Base-by-base conservation (phyloP, 1,140 invertebrate species). In the Dreissena rostriformis region DNA sequence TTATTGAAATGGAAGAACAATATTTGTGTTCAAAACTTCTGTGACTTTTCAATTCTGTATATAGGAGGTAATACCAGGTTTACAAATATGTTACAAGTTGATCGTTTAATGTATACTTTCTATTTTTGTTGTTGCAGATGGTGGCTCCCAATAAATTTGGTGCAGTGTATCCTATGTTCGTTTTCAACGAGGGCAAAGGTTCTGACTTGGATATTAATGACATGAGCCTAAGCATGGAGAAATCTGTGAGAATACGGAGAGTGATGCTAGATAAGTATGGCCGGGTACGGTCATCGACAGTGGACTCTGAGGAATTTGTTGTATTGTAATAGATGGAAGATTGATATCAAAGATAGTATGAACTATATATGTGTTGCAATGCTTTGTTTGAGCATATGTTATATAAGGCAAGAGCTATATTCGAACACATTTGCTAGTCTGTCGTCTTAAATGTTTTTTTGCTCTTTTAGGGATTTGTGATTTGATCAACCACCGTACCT, bases 131-230 rank as follows among this genome's bases (percentile, higher is more conserved):
- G 66, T 91, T 88, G 51, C 83, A 92, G 92, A 87, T 92, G 79
- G 88, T 90, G 22, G 72, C 83, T n/a, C 96, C 95, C 63, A 95
- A 94, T 88, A 91, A 92, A 85, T 93, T n/a, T 61, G 94, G 73
- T 79, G 94, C 91, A 49, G 95, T 96, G 87, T 97, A 97, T 94
- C 96, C 97, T 26, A 95, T 97, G 94, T 97, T 97, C 94, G 95
- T 96, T 51, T 96, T 97, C 90, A 95, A 95, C 80, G 95, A 96
- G 84, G 96, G 96, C 66, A 95, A 95, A 84, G 95, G 95, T 87
- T 92, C 92, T 82, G 95, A 96, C 89, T 22, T 88, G 12, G 68
- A 80, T 22, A 26, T 73, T 26, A 75, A 90, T 5, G 55, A 86
- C 22, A 67, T 80, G 24, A 85, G 80, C 52, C 53, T 85, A n/a